Base-by-base conservation (phyloP, 1,140 invertebrate genomes). In the Parasteatoda tepidariorum region DNA sequence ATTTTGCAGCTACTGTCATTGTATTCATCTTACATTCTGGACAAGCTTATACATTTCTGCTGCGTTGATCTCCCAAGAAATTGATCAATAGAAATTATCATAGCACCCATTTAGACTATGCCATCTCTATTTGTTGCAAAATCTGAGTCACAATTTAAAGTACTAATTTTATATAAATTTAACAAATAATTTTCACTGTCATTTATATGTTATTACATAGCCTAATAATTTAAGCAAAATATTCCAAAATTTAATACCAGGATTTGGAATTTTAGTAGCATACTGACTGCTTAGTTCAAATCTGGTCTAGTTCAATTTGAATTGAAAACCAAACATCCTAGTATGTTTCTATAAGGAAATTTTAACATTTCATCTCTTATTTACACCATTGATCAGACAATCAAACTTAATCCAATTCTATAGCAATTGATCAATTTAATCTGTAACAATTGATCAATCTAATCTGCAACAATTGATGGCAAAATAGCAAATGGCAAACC, bases 21-120 rank as follows among this genome's bases (percentile, higher is more conserved):
- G n/a, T 7, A 67, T 22, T 67, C 64, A 67, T 30, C 64, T 34
- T 67, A 30, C 30, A 67, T 33, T 67, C 30, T 67, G n/a, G 64
- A 38, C 13, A 67, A 18, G 5, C 31, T 34, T 2, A 67, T 7
- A 34, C 30, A 7, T 62, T 62, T 62, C 22, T 62, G 61, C 61
- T 62, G 26, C 13, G 30, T 28, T 28, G 61, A 5, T 7, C 31
- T 3, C 64, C 64, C 33, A 34, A 38, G 64, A 34, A 26, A 11
- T 18, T 41, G 3, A 34, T 67, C 64, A 6, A 67, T n/a, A 2
- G 38, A 67, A 22, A 68, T 18, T 9, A 68, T 18, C 11, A 38
- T 34, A 5, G n/a, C 33, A 6, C 66, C 66, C 31, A 68, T 38
- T 13, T 13, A 68, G 11, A 41, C 41, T 30, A 31, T 18, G 13